Conservation (phyloP, 2,888 invertebrate genomes). For the Scaptomyza flava region DNA sequence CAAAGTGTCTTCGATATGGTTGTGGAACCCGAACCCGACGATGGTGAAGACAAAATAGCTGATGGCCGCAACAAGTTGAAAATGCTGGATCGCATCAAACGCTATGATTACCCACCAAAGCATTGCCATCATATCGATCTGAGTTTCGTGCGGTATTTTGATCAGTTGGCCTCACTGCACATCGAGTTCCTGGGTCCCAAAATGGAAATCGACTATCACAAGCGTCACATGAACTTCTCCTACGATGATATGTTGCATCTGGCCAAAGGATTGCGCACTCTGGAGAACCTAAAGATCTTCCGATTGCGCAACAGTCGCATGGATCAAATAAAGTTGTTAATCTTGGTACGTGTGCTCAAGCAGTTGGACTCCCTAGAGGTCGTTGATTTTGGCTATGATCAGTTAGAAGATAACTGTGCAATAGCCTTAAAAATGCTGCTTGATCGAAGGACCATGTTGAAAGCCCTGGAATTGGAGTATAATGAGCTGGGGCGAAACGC, state of each 20-base stretch:
- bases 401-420: slow-evolving; percentile 73
- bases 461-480: slow-evolving; percentile 68
- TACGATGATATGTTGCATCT: slow-evolving; percentile 70
- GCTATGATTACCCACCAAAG: slow-evolving; percentile 68
- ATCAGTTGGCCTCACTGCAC: slow-evolving; percentile 59
- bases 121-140: slow-evolving; percentile 80
- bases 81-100: slow-evolving; percentile 33
- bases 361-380: slow-evolving; percentile 58
- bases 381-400: slow-evolving; percentile 76
- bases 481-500: slow-evolving; percentile 58
- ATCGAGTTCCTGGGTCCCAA: slow-evolving; percentile 78
- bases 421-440: slow-evolving; percentile 62
- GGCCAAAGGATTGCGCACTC: slow-evolving; percentile 56
- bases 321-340: slow-evolving; percentile 71
- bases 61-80: slow-evolving; percentile 67
- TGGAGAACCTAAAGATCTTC: slow-evolving; percentile 65
- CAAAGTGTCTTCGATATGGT: slow-evolving; percentile 53
- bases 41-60: slow-evolving; percentile 43
- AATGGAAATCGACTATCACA: slow-evolving; percentile 65
- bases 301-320: slow-evolving; percentile 79
- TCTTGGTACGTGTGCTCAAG: slow-evolving; percentile 56
- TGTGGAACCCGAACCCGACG: slow-evolving; percentile 61
- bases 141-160: slow-evolving; percentile 70
- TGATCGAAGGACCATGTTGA: slow-evolving; percentile 45
- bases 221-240: slow-evolving; percentile 76